These are phyloP conservation scores for Tenualosa ilisha DNA, from an alignment of 2,797 vertebrate species.

Conservation along the genomic window DNA sequence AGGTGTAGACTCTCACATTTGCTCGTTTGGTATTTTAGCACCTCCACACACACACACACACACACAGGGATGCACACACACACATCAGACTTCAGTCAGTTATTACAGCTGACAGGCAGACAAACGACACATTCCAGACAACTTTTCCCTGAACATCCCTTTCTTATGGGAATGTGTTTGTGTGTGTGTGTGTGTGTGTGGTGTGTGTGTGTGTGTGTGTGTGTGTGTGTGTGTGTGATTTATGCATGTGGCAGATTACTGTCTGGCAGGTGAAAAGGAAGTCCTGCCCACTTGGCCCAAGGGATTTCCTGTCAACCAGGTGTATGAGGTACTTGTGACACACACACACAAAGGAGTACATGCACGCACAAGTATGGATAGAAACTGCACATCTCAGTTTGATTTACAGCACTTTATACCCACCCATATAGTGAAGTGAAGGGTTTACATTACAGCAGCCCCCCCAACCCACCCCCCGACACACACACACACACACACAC, in stretches of 20 bases:
- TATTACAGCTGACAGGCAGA: conserved; percentile 12
- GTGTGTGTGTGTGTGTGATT: neutral
- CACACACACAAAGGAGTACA: neutral
- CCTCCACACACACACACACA: neutral
- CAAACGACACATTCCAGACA: neutral
- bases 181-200: neutral
- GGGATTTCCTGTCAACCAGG: conserved; percentile 26
- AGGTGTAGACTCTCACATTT: neutral
- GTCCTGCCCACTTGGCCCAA: conserved; percentile 20
- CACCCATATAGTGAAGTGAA: conserved; percentile 4
- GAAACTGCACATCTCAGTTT: neutral
- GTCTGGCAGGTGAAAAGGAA: conserved; percentile 17
- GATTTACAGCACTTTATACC: neutral
- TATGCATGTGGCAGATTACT: neutral
- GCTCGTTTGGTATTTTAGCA: neutral
- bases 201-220: neutral
- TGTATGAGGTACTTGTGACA: conserved; percentile 7
- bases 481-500: too few species aligned
- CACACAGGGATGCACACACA: neutral
- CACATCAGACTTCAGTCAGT: neutral
- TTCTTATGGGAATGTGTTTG: neutral
- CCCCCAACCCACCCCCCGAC: too few species aligned
- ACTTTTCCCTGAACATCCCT: neutral
- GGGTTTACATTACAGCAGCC: conserved; percentile 10
- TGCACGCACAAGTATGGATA: neutral